Base-by-base conservation (phyloP, 23 tunicate genomes). In the Diplosoma virens region DNA sequence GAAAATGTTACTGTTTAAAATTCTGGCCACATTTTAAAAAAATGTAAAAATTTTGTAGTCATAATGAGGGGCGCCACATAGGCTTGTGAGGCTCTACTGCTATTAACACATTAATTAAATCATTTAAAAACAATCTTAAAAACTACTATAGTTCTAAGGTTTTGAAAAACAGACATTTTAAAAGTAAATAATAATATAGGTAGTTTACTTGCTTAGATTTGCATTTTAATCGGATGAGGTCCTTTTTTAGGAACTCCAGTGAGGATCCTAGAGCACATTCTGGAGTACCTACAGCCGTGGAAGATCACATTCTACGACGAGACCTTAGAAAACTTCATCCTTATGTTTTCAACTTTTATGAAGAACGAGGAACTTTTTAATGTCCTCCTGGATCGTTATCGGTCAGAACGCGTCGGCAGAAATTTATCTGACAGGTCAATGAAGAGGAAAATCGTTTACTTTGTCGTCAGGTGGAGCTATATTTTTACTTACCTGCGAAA, bases 391-490 rank as follows among this genome's bases (percentile, higher is more conserved):
- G 37, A 81, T 2, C 86, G 41, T 30, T 92, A 92, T 30, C 83
- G 67, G n/a, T 79, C 90, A 20, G 89, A 79, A 36, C 56, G 66
- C 6, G 32, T 80, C 18, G 75, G 48, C 20, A 35, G 37, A 11
- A 68, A 65, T 23, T 78, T 78, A 11, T 85, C 66, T 24, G 66
- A 79, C 22, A 50, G 75, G 21, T 81, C 87, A 0, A 59, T 85
- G 21, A 92, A 92, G 47, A 47, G 90, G 27, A 85, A 80, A 76
- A 90, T 92, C 5, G 92, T 92, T 27, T 92, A 85, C 33, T 85
- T 92, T 37, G 86, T 86, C 36, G 92, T 92, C 2, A 76, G 97
- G 46, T 92, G 97, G 97, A 92, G 97, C 76, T 81, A 92, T 76
- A 92, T 92, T 26, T 28, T 71, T 5, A 80, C 97, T n/a, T 75